These are phyloP conservation scores for Lagorchestes hirsutus DNA, from an alignment of 2,797 vertebrate species.

Conservation along the genomic window DNA sequence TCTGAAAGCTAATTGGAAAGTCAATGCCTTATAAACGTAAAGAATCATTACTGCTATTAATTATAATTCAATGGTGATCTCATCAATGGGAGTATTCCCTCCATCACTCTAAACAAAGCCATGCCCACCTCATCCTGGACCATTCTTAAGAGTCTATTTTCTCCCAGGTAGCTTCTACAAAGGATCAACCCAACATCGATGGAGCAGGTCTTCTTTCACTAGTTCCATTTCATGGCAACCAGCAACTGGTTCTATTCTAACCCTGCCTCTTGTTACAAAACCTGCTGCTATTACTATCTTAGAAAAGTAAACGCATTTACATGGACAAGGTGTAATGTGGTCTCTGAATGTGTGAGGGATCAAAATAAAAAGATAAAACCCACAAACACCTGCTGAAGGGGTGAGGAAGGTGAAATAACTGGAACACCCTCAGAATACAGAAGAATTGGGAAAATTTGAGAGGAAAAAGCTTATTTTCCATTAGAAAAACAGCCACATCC, in stretches of 20 bases:
- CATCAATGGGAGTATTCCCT: background rate
- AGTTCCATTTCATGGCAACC: background rate
- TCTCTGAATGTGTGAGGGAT: background rate
- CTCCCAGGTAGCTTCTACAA: background rate
- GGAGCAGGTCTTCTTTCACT: background rate
- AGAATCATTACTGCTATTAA: background rate
- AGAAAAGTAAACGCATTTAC: background rate
- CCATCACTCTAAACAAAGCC: background rate
- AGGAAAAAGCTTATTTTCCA: background rate
- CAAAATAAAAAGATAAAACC: background rate
- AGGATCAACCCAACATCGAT: background rate
- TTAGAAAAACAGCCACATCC: background rate
- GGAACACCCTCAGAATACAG: background rate
- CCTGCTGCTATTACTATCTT: background rate
- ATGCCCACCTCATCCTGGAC: background rate
- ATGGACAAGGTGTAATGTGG: background rate
- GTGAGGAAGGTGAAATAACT: background rate
- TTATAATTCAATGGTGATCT: background rate
- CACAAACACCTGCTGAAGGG: background rate
- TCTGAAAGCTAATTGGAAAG: background rate
- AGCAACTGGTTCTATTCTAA: background rate
- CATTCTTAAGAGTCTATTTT: background rate
- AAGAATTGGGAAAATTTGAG: background rate
- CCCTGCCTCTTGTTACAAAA: background rate
- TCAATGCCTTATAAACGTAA: background rate